These are phyloP conservation scores for Desmodus rotundus DNA, from an alignment of 2,113 vertebrate genomes.

Conservation along the genomic window DNA sequence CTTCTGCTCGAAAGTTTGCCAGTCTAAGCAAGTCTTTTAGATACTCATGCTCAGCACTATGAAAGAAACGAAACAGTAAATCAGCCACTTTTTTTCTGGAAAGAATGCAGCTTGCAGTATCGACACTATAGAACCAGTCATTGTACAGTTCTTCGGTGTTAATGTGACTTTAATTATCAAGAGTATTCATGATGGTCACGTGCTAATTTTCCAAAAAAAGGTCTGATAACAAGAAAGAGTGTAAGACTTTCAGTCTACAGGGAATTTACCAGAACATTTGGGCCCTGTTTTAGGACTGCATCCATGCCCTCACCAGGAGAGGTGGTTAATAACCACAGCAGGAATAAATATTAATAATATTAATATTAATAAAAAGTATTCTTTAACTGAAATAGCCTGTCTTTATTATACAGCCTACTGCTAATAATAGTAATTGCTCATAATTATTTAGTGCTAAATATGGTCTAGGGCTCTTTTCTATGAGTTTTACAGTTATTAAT, in stretches of 20 bases:
- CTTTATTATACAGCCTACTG: not conserved
- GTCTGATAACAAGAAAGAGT: not conserved
- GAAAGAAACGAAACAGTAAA: constrained; percentile 39
- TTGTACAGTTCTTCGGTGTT: not conserved
- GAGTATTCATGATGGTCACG: constrained; percentile 26
- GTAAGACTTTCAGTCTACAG: not conserved
- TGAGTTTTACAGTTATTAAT: not conserved
- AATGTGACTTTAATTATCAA: constrained; percentile 26
- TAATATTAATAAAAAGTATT: not conserved
- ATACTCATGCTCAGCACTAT: constrained; percentile 30
- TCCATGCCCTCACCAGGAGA: not conserved
- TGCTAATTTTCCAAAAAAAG: not conserved
- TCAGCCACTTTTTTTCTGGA: not conserved
- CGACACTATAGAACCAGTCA: not conserved
- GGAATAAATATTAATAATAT: not conserved
- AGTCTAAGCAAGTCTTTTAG: constrained; percentile 62
- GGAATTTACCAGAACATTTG: not conserved
- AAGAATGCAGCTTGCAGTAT: not conserved
- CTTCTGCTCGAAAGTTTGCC: constrained; percentile 58
- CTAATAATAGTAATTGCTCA: not conserved
- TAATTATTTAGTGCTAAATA: constrained; percentile 20
- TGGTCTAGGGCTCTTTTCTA: not conserved
- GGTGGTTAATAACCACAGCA: not conserved
- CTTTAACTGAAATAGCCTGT: not conserved
- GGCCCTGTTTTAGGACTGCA: not conserved